Evolutionary conservation across 2,888 invertebrate species (phyloP).

Genomic region (Tryphoninae sp.): DNA sequence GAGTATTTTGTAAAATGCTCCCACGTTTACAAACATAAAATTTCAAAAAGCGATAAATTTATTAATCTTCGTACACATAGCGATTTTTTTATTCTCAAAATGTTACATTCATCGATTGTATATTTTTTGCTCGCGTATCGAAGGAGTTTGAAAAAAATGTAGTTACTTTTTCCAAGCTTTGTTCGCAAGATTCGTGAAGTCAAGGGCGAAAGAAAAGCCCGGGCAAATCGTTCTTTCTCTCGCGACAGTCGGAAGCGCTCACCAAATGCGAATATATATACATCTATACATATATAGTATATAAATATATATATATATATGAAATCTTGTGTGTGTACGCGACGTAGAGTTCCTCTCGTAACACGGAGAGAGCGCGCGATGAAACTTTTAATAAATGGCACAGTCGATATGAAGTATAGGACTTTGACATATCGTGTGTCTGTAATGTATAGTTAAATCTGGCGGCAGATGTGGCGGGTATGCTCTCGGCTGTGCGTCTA

Average conservation of each 20-base stretch:
- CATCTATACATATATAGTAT: conserved; percentile 12
- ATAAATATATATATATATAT: too few species aligned
- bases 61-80: too few species aligned
- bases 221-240: conserved; percentile 55
- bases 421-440: conserved; percentile 82
- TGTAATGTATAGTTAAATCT: conserved; percentile 82
- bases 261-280: conserved; percentile 55
- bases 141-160: not conserved
- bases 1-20: too few species aligned
- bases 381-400: conserved; percentile 82
- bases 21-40: too few species aligned
- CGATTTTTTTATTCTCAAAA: too few species aligned
- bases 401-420: conserved; percentile 82
- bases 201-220: conserved; percentile 53
- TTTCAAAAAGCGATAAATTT: too few species aligned
- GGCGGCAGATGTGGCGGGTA: conserved; percentile 80
- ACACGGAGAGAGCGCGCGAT: conserved; percentile 76
- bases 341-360: conserved; percentile 61
- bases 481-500: conserved; percentile 61
- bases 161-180: conserved; percentile 71
- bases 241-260: conserved; percentile 55
- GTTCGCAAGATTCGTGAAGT: conserved; percentile 58
- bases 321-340: conserved; percentile 60
- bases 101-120: too few species aligned
- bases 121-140: not conserved